Evolutionary conservation across 2,888 invertebrate genomes (phyloP), one percentile per base, ranked within the genome.

Genomic region (Metopia argyrocephala): DNA sequence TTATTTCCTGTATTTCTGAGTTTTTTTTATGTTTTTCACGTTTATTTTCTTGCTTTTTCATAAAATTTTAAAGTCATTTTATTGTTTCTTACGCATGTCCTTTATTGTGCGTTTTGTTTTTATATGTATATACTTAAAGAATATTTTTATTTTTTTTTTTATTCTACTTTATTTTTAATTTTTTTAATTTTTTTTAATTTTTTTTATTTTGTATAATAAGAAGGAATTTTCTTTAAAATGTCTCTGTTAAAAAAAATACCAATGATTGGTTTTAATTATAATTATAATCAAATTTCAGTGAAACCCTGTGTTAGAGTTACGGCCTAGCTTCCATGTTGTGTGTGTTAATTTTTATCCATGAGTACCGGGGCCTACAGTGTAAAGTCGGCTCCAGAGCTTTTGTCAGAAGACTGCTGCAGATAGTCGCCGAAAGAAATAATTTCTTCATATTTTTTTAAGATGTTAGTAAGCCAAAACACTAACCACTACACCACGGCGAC

Each of bases 81-180:
- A 9, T n/a, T n/a, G 18, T 45, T 68, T 69, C 69, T 5, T 75
- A 75, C 79, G 79, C 79, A 79, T 75, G 79, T 57, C 79, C 21
- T 52, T 9, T 18, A 31, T 25, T 25, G 31, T 31, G 25, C 12
- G 23, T 64, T 50, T 64, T 38, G 23, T 25, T 64, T 52, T 69
- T 68, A n/a, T n/a, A n/a, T n/a, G 25, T 52, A 57, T 31, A 57
- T 38, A 61, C 15, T 38, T 15, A 38, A 38, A 38, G 38, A 15
- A 38, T 38, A 38, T 38, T 38, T 38, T 38, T 15, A 38, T 12
- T 9, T 38, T 12, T 15, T 3, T 31, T 12, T 2, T 15, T 6
- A 3, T 38, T 38, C 15, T 2, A 0, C 5, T 38, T 38, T 38
- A 12, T 12, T 38, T 9, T 38, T 38, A 38, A 38, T 9, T 4